Percentiles rank a stretch among this genome's conserved stretches.
phyloP scores from a whole-genome alignment of 2,797 vertebrate species.

The Sebastolobus altivelis region DNA sequence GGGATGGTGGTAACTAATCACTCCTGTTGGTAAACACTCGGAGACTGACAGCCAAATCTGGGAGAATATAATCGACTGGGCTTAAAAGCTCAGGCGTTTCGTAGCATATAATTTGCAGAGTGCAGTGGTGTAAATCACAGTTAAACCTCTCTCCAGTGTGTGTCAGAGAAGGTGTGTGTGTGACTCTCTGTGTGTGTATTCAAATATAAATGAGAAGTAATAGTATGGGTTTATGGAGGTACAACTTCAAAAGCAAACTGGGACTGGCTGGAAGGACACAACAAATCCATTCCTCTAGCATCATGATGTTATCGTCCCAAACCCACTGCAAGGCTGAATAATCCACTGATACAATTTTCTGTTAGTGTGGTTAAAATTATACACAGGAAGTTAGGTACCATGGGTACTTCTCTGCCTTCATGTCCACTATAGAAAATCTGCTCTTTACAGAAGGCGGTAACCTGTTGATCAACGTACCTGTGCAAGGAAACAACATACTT shows the following conservation, averaged over 20 bases:
- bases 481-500: too few relatives aligned
- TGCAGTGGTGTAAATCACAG: conserved; percentile 79
- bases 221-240: background rate
- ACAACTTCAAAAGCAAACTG: background rate
- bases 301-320: background rate
- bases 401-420: background rate
- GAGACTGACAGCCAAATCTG: conserved; percentile 76
- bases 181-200: background rate
- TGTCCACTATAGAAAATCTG: background rate
- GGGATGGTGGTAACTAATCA: conserved; percentile 64
- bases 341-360: background rate
- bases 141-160: conserved; percentile 54
- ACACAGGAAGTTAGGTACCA: background rate
- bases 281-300: background rate
- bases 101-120: conserved; percentile 75
- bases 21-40: conserved; percentile 72
- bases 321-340: background rate
- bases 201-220: conserved; percentile 5
- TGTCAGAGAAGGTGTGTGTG: background rate
- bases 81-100: conserved; percentile 76
- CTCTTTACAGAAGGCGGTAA: background rate
- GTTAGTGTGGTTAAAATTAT: background rate
- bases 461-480: too few relatives aligned
- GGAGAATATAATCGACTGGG: conserved; percentile 75
- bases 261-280: background rate